These are phyloP conservation scores for Coryphaenoides rupestris DNA, from an alignment of 2,113 vertebrate species.

Conservation along the genomic window DNA sequence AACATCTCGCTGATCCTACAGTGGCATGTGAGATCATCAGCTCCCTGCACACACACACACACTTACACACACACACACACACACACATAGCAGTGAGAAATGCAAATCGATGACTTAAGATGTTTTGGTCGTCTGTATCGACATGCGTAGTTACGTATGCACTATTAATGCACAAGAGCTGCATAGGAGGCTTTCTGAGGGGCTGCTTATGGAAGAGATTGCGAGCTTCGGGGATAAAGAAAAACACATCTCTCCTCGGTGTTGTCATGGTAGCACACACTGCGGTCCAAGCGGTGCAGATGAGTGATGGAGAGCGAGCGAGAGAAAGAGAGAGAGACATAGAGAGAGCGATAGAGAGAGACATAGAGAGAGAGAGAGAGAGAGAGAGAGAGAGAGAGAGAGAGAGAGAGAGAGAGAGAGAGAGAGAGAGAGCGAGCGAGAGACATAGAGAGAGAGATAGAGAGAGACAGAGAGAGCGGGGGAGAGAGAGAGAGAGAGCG, in stretches of 20 bases:
- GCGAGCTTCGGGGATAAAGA: not conserved
- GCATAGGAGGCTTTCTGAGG: too few relatives aligned
- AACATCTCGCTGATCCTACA: slow-evolving; percentile 1
- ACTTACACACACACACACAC: slow-evolving; percentile 14
- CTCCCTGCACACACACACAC: slow-evolving; percentile 50
- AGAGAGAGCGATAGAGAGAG: not conserved
- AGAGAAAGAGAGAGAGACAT: not conserved
- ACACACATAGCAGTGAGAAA: too few relatives aligned
- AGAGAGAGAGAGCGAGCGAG: slow-evolving; percentile 33
- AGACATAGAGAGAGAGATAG: not conserved
- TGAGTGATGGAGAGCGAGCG: slow-evolving; percentile 40
- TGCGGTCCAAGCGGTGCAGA: slow-evolving; percentile 61
- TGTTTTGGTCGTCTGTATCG: too few relatives aligned
- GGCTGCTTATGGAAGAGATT: too few relatives aligned
- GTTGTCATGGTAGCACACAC: slow-evolving; percentile 72
- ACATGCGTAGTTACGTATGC: too few relatives aligned
- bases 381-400: not conserved
- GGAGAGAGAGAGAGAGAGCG: too few relatives aligned
- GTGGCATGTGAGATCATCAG: slow-evolving; percentile 29
- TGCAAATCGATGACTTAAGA: too few relatives aligned
- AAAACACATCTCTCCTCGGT: slow-evolving; percentile 53
- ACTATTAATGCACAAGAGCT: too few relatives aligned
- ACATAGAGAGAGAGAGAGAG: slow-evolving; percentile 21
- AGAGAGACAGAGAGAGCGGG: not conserved
- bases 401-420: slow-evolving; percentile 8